A percentile compares a stretch with the other conserved stretches of the same genome.
Evolutionary conservation across 2,113 vertebrate species (phyloP).

Genomic region (Epinephelus moara): DNA sequence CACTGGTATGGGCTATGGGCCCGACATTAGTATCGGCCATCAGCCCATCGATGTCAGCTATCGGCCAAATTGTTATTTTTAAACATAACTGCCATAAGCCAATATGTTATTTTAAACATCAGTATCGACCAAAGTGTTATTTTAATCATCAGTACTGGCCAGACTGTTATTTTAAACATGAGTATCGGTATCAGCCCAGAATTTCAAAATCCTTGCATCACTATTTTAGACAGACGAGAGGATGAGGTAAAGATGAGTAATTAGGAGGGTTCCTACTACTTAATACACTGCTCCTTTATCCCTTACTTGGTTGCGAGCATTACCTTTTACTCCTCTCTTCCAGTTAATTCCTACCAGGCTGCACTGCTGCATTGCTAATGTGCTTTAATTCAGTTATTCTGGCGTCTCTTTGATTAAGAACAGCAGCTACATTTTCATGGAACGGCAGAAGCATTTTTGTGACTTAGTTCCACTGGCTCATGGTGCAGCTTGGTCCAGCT

Average conservation of each 20-base stretch:
- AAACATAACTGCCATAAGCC: too few species aligned
- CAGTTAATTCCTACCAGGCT: not conserved
- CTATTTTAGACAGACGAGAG: not conserved
- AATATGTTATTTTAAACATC: too few species aligned
- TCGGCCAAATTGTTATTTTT: too few species aligned
- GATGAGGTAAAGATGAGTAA: conserved; percentile 4
- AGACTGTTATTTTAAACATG: too few species aligned
- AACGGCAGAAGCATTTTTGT: not conserved
- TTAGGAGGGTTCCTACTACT: conserved; percentile 2
- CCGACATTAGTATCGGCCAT: too few species aligned
- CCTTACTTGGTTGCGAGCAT: not conserved
- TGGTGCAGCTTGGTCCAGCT: not conserved
- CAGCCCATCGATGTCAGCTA: too few species aligned
- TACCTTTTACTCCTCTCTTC: not conserved
- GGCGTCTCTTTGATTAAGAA: not conserved
- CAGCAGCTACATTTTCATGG: not conserved
- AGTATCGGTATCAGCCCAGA: too few species aligned
- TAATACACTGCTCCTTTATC: not conserved
- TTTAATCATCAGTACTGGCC: too few species aligned
- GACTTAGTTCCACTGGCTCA: not conserved
- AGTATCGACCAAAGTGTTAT: too few species aligned
- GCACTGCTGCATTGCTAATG: not conserved
- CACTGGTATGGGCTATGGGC: too few species aligned
- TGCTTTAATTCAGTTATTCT: not conserved
- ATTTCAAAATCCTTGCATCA: too few species aligned